Evolutionary conservation across 2,888 invertebrate species (phyloP), one percentile per base, ranked within the genome.

Genomic region (Magallana nippona): DNA sequence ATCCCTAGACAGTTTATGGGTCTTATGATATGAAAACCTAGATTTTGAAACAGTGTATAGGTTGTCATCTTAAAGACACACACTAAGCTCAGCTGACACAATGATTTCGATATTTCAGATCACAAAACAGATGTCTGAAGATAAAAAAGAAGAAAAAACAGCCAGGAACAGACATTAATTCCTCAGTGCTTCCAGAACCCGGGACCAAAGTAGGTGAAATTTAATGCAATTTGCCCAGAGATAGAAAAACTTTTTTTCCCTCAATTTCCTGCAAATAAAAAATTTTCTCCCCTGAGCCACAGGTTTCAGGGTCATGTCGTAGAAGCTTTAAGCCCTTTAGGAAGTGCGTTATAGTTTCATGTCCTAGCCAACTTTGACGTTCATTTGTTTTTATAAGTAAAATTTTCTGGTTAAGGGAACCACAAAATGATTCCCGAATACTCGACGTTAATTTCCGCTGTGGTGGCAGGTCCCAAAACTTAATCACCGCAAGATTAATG

Each of bases 401-500:
- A 17, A n/a, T 60, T 60, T 60, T 60, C 19, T 60, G 1, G 19
- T n/a, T n/a, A 60, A 63, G 32, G 15, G 15, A 22, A 71, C 71
- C 71, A 11, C 22, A 71, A 27, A 22, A 27, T 22, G 32, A 71
- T 27, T 71, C 32, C 15, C 15, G 17, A 71, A 71, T 71, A 32
- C 13, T 27, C 22, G 19, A 71, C 2, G 22, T 63, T 63, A 71
- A 71, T 27, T 71, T 71, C 71, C 27, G 71, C 32, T 71, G 27
- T 71, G 71, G 13, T 32, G 71, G 22, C 71, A 71, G 71, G 22
- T 71, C 27, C 22, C 22, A 71, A 32, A 71, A 11, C 71, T 71
- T 71, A 71, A 71, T 71, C 71, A 71, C 27, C 32, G 11, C 13
- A 15, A 71, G 71, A 71, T 71, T 71, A 71, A 71, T 44, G 44